Conservation (phyloP, 2,113 vertebrate genomes). For the human (Homo sapiens) region DNA sequence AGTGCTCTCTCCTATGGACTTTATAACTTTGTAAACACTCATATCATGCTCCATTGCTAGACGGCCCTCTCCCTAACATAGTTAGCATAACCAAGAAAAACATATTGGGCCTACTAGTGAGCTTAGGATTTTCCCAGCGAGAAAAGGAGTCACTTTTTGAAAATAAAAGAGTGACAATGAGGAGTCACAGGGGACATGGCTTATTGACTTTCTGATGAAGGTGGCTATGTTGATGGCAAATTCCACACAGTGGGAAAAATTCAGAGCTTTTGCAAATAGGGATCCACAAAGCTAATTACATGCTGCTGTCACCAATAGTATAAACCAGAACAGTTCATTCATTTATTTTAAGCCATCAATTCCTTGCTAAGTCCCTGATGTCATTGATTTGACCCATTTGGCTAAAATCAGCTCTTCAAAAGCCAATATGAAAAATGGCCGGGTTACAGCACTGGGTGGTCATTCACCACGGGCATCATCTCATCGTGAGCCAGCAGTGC, state of each 20-base stretch:
- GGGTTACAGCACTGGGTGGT: not conserved
- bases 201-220: not conserved
- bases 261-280: not conserved
- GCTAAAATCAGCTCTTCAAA: not conserved
- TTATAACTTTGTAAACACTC: not conserved
- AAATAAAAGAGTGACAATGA: not conserved
- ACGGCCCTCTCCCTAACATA: not conserved
- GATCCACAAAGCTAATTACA: not conserved
- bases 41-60: not conserved
- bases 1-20: not conserved
- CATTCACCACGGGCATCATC: accelerated
- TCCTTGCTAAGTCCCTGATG: not conserved
- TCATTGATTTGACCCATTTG: not conserved
- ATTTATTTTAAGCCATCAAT: not conserved
- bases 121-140: not conserved
- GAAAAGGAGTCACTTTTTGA: not conserved
- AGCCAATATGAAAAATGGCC: not conserved
- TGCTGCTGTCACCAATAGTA: not conserved
- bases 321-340: not conserved
- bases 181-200: not conserved
- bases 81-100: not conserved
- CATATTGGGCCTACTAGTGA: not conserved
- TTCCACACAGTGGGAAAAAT: not conserved
- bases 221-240: not conserved
- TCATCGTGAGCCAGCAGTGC: not conserved